Base-by-base conservation (phyloP, 2,113 vertebrate species). In the Apteryx owenii region DNA sequence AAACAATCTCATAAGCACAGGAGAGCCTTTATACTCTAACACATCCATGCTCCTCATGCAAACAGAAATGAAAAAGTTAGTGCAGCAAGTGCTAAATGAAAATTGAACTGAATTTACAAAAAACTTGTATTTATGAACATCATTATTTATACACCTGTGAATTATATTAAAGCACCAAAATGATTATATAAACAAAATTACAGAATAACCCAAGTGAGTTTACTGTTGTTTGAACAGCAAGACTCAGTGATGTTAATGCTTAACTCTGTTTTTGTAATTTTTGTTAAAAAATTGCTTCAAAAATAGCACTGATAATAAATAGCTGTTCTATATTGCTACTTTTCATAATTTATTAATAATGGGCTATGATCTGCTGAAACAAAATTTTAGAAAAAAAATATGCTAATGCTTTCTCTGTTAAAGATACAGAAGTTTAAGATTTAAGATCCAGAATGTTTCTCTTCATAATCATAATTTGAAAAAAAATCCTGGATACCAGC, bases 111-210 rank as follows among this genome's bases (percentile, higher is more conserved):
- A 95, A 97, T 96, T 94, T 97, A 71, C 44, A 42, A 82, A 31
- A 15, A 84, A 77, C 69, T 78, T 97, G 42, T 93, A 40, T 88
- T 97, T 96, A 92, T 66, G 58, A 97, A 90, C 80, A 94, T 51
- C 75, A 91, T 94, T 97, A 95, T 98, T 98, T 98, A 85, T 81
- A 96, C 87, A 97, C 89, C 58, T 98, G 93, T 64, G 75, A 97
- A 97, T 84, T 95, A 83, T 68, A 93, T 66, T 97, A 81, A 72
- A 94, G 85, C 28, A 73, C 6, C 58, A 91, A 91, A 96, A 94
- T 82, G 26, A 38, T 78, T 91, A n/a, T 70, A 93, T n/a, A 90
- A 89, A 72, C 12, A 83, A 85, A 86, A 44, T 85, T 79, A 88
- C 36, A 93, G 68, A 94, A 93, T 92, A 95, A 95, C 46, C 18